phyloP scores from a whole-genome alignment of 2,113 vertebrate genomes.

The Crocuta crocuta region DNA sequence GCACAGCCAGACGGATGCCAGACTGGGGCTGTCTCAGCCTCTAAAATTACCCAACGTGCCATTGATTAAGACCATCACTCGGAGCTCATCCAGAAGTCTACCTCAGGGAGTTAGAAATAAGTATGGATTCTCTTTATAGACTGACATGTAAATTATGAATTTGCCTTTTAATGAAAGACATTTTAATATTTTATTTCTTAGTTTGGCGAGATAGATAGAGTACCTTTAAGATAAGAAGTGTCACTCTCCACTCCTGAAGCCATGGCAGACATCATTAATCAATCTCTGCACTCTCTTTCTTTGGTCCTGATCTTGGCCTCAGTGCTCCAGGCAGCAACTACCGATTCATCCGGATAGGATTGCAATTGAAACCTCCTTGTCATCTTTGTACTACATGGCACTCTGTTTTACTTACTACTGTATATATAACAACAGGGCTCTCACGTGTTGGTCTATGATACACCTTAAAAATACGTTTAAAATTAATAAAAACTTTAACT shows the following conservation, averaged over 20 bases:
- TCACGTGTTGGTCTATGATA: neutral
- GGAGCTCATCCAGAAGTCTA: slow-evolving; percentile 26
- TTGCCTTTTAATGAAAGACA: slow-evolving; percentile 72
- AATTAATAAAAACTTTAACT: neutral
- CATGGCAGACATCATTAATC: neutral
- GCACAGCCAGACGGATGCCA: neutral
- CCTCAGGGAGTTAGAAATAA: slow-evolving; percentile 66
- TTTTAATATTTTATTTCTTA: slow-evolving; percentile 78
- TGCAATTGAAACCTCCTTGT: neutral
- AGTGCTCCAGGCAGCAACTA: neutral
- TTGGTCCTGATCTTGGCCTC: neutral
- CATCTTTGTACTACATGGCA: neutral
- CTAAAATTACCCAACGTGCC: slow-evolving; percentile 57
- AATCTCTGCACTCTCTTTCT: neutral
- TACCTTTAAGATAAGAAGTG: slow-evolving; percentile 53
- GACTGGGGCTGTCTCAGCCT: slow-evolving; percentile 11
- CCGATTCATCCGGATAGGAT: neutral
- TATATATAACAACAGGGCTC: neutral
- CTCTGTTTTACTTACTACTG: neutral
- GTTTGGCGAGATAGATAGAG: slow-evolving; percentile 70
- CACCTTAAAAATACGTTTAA: neutral
- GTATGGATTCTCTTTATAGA: slow-evolving; percentile 76
- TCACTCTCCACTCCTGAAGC: neutral
- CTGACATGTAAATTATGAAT: slow-evolving; percentile 76
- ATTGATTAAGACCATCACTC: slow-evolving; percentile 63